These are phyloP conservation scores for Gonioctena quinquepunctata DNA, from an alignment of 1,140 invertebrate genomes.

Conservation along the genomic window DNA sequence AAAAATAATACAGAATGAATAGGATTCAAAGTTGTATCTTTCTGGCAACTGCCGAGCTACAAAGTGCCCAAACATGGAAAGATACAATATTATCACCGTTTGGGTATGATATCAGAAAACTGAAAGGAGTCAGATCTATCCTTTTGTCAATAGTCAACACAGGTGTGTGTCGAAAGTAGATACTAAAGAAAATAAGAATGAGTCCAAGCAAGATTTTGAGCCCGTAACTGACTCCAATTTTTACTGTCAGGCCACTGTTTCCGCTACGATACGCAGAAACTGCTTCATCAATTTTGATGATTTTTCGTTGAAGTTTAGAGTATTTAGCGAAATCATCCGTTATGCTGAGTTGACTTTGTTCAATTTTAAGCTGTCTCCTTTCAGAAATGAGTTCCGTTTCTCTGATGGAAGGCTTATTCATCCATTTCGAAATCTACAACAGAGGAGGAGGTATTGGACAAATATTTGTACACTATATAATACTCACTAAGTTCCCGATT, in stretches of 20 bases:
- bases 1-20: too few species aligned
- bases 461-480: not conserved
- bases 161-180: constrained; percentile 42
- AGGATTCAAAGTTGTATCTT: constrained; percentile 41
- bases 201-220: constrained; percentile 32
- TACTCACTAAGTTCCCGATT: constrained; percentile 36
- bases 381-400: constrained; percentile 35
- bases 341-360: constrained; percentile 41
- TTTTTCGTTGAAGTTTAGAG: constrained; percentile 50
- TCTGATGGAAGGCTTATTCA: constrained; percentile 29
- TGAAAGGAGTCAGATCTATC: constrained; percentile 47
- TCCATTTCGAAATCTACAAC: constrained; percentile 43
- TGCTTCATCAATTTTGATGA: constrained; percentile 43
- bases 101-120: constrained; percentile 48
- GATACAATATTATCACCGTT: constrained; percentile 48
- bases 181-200: constrained; percentile 34
- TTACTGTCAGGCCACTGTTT: constrained; percentile 31
- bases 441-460: not conserved
- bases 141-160: constrained; percentile 42
- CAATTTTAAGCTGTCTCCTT: constrained; percentile 31
- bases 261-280: constrained; percentile 22
- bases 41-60: constrained; percentile 41
- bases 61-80: constrained; percentile 51
- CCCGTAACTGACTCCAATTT: constrained; percentile 37
- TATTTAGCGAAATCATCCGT: constrained; percentile 48